Percentiles rank a stretch among this genome's conserved stretches.
phyloP scores from a whole-genome alignment of 1,140 invertebrate species.

The Agraylea sexmaculata region DNA sequence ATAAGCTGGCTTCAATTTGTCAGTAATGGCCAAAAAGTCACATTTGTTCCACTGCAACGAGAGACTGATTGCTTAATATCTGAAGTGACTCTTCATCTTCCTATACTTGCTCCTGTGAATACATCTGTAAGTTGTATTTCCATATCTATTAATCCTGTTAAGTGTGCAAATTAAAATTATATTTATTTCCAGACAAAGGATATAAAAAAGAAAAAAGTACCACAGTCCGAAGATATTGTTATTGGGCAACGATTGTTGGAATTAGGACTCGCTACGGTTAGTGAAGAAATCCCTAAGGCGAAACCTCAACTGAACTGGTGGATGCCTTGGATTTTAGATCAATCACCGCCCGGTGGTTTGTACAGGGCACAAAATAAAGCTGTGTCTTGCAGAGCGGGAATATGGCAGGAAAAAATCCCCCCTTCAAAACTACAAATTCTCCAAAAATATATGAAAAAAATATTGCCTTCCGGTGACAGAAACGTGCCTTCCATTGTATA shows the following conservation, averaged over 20 bases:
- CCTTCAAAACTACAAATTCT: conserved; percentile 1
- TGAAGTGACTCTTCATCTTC: conserved; percentile 15
- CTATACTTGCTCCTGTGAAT: conserved; percentile 3
- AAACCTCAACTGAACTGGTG: conserved; percentile 7
- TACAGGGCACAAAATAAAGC: conserved; percentile 14
- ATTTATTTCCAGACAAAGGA: conserved; percentile 6
- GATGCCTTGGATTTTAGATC: conserved; percentile 7
- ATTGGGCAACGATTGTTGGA: conserved; percentile 14
- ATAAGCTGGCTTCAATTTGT: conserved; percentile 18
- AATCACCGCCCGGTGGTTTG: conserved; percentile 1
- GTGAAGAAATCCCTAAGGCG: conserved; percentile 1
- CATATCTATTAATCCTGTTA: neutral
- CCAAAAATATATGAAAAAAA: conserved; percentile 1
- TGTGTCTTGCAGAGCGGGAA: conserved; percentile 7
- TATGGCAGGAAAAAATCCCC: conserved; percentile 14
- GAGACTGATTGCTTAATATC: conserved; percentile 10
- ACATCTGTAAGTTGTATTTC: neutral
- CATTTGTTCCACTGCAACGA: conserved; percentile 9
- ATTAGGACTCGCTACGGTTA: conserved; percentile 12
- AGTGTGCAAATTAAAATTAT: neutral
- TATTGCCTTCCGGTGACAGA: conserved; percentile 5
- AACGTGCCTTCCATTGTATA: conserved; percentile 5
- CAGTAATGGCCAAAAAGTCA: conserved; percentile 12
- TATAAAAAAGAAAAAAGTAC: conserved; percentile 9
- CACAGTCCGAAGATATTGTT: conserved; percentile 12